Percentiles rank a stretch among this genome's conserved stretches.
These are phyloP conservation scores for Sebastes kiyomatsui DNA, from an alignment of 2,797 vertebrate species.

Conservation along the genomic window DNA sequence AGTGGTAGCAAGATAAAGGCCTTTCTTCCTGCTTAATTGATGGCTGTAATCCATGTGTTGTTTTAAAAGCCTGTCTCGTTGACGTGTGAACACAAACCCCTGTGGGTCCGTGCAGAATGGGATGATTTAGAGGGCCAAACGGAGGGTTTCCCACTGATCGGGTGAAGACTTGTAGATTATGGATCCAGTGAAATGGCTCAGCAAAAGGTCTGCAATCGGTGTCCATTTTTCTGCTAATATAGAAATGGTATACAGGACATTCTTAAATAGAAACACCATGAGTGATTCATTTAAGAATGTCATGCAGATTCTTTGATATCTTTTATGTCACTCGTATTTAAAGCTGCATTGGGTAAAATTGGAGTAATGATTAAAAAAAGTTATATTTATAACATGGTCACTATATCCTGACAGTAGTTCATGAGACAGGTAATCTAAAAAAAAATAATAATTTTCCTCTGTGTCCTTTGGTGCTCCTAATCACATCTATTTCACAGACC, in stretches of 20 bases:
- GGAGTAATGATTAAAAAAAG: no score
- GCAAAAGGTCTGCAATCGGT: background rate
- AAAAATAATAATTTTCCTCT: accelerated
- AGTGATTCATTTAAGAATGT: no score
- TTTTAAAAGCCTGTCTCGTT: conserved; percentile 52
- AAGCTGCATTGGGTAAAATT: no score
- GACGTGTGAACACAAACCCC: conserved; percentile 52
- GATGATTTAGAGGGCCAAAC: conserved; percentile 27
- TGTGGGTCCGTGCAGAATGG: conserved; percentile 21
- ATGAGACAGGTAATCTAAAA: no score
- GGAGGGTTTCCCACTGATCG: conserved; percentile 7
- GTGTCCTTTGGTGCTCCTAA: no score
- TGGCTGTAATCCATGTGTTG: conserved; percentile 75
- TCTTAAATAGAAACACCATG: background rate
- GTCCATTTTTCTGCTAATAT: background rate
- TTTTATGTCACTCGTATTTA: background rate
- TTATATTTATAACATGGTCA: no score
- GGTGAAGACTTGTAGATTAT: conserved; percentile 1
- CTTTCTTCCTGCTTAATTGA: conserved; percentile 72
- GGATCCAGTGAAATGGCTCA: background rate
- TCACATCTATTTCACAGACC: no score
- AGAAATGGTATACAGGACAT: background rate
- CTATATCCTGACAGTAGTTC: no score
- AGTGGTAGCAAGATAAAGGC: conserved; percentile 66
- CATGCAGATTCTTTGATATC: background rate